Conservation (phyloP, 2,888 invertebrate species). For the Agelastica alni region DNA sequence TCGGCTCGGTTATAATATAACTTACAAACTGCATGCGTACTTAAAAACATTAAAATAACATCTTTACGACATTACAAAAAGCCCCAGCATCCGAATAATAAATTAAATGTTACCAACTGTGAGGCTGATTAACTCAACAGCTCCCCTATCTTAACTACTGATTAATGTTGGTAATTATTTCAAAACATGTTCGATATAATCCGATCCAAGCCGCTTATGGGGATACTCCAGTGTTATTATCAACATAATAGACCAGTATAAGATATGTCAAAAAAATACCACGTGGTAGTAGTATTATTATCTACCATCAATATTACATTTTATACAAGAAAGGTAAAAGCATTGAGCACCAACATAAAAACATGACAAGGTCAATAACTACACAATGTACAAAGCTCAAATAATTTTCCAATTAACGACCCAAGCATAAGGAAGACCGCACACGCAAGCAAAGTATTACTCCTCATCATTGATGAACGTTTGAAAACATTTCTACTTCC, state of each 20-base stretch:
- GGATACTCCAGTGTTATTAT: slow-evolving; percentile 32
- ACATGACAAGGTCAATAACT: too few species aligned
- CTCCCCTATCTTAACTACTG: slow-evolving; percentile 38
- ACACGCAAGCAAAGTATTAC: too few species aligned
- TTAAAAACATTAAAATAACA: slow-evolving; percentile 12
- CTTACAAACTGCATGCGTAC: slow-evolving; percentile 1
- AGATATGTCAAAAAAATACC: too few species aligned
- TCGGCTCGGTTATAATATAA: background rate
- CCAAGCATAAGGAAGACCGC: too few species aligned
- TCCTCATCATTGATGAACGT: too few species aligned
- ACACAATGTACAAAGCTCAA: too few species aligned
- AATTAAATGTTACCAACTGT: slow-evolving; percentile 36
- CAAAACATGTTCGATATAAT: slow-evolving; percentile 35
- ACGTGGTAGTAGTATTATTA: too few species aligned
- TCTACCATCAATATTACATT: too few species aligned
- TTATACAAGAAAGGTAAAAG: too few species aligned
- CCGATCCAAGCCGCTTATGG: slow-evolving; percentile 31
- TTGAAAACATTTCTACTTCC: too few species aligned
- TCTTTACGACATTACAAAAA: slow-evolving; percentile 12
- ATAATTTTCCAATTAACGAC: too few species aligned
- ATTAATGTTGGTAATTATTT: slow-evolving; percentile 41
- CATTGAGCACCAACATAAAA: too few species aligned
- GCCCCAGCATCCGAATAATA: slow-evolving; percentile 18
- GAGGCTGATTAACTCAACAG: slow-evolving; percentile 41
- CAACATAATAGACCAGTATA: slow-evolving; percentile 8